Percentiles rank a stretch among this genome's conserved stretches.
These are phyloP conservation scores for Pimpla rufipes DNA, from an alignment of 2,888 invertebrate genomes.

Conservation along the genomic window DNA sequence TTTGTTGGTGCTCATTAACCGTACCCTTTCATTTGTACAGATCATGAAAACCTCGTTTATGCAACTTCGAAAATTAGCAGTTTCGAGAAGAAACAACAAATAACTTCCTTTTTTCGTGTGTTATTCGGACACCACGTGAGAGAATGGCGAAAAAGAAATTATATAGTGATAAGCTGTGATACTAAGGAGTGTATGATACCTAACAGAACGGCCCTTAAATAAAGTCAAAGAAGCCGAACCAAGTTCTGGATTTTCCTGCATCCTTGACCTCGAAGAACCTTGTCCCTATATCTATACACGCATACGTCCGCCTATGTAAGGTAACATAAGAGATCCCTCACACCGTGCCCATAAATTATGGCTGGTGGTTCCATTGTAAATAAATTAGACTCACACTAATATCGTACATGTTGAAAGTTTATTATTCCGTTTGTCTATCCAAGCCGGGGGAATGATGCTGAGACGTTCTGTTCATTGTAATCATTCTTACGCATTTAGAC, in stretches of 20 bases:
- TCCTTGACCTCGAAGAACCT: neutral
- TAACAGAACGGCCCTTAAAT: conserved; percentile 74
- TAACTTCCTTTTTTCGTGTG: conserved; percentile 37
- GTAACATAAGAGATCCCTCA: no score
- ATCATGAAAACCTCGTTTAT: conserved; percentile 39
- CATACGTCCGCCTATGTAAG: no score
- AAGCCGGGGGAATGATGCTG: conserved; percentile 71
- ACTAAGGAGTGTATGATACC: conserved; percentile 79
- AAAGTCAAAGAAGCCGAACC: conserved; percentile 66
- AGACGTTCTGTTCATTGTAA: conserved; percentile 79
- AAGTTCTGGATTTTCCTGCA: neutral
- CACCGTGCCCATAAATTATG: no score
- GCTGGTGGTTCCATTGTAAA: neutral
- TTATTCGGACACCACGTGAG: conserved; percentile 55
- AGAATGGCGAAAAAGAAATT: conserved; percentile 48
- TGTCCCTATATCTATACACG: neutral
- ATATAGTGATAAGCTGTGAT: conserved; percentile 83
- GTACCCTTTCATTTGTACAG: conserved; percentile 53
- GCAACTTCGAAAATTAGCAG: neutral
- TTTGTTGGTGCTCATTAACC: conserved; percentile 54
- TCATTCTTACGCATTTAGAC: conserved; percentile 80
- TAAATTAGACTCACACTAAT: conserved; percentile 9
- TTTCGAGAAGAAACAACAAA: neutral
- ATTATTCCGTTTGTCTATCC: conserved; percentile 51
- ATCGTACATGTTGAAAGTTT: conserved; percentile 62